Conservation (phyloP, 2,797 vertebrate genomes). For the Rhyacichthys aspro region DNA sequence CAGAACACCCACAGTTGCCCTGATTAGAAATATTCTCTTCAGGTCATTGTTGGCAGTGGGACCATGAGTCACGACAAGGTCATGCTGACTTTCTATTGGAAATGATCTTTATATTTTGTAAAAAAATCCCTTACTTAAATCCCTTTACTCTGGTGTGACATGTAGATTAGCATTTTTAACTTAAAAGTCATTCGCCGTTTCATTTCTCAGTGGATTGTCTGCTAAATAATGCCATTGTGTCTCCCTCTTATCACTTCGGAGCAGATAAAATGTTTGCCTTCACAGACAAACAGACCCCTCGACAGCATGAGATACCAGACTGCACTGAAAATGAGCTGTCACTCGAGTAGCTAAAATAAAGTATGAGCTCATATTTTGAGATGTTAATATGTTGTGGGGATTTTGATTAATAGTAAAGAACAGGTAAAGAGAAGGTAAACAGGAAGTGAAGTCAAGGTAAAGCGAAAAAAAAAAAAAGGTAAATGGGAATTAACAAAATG, state of each 20-base stretch:
- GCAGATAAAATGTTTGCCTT: slow-evolving; percentile 10
- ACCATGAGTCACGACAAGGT: too few species aligned
- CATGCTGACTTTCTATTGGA: too few species aligned
- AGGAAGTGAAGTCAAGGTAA: too few species aligned
- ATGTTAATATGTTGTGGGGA: not conserved
- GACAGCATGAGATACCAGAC: not conserved
- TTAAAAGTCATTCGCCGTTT: not conserved
- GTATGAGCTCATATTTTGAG: not conserved
- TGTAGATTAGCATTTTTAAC: not conserved
- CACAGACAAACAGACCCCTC: not conserved
- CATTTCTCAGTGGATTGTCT: not conserved
- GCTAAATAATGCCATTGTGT: not conserved
- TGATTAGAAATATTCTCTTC: too few species aligned
- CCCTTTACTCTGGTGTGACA: not conserved
- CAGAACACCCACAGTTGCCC: too few species aligned
- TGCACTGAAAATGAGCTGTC: not conserved
- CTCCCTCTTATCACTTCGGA: not conserved
- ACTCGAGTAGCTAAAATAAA: slow-evolving; percentile 1
- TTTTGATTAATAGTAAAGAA: too few species aligned
- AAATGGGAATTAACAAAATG: too few species aligned
- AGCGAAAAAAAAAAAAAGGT: too few species aligned
- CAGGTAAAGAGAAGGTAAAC: not conserved
- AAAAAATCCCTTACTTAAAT: too few species aligned
- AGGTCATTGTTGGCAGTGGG: too few species aligned
- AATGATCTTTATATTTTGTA: too few species aligned